Evolutionary conservation across 2,113 vertebrate species (phyloP).

Genomic region (Tetrax tetrax): DNA sequence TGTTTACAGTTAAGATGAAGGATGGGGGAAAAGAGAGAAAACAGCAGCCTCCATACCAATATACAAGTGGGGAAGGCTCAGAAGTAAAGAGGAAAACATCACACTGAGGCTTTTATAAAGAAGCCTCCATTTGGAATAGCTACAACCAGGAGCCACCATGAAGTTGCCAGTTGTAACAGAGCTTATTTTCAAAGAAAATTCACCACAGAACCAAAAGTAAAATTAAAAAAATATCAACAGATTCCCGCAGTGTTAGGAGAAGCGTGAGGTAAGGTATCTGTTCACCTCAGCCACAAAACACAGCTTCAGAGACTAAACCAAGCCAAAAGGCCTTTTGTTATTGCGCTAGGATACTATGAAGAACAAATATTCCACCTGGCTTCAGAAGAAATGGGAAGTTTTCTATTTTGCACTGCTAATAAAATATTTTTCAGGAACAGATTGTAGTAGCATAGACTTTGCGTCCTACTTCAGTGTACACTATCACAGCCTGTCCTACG

Average conservation of each 20-base stretch:
- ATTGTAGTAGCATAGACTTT: not conserved
- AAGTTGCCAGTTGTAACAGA: constrained; percentile 34
- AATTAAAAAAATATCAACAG: not conserved
- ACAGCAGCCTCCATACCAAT: not conserved
- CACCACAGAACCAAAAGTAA: constrained; percentile 32
- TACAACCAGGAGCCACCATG: constrained; percentile 26
- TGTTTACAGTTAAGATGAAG: constrained; percentile 6
- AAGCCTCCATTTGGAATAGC: not conserved
- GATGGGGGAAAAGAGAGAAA: not conserved
- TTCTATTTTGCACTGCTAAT: constrained; percentile 10
- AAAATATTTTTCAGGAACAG: constrained; percentile 9
- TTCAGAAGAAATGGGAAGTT: not conserved
- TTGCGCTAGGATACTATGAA: constrained; percentile 27
- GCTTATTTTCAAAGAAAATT: constrained; percentile 44
- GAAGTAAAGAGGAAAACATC: constrained; percentile 1
- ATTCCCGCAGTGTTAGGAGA: constrained; percentile 8
- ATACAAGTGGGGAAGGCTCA: constrained; percentile 5
- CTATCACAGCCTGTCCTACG: constrained; percentile 9
- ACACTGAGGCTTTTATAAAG: not conserved
- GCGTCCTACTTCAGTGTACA: not conserved
- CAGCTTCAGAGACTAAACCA: constrained; percentile 38
- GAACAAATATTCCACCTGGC: not conserved
- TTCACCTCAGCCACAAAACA: constrained; percentile 51
- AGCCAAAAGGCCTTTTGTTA: constrained; percentile 44
- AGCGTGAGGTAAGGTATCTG: constrained; percentile 47